phyloP scores from a whole-genome alignment of 2,113 vertebrate species.

The Hystrix brachyura region DNA sequence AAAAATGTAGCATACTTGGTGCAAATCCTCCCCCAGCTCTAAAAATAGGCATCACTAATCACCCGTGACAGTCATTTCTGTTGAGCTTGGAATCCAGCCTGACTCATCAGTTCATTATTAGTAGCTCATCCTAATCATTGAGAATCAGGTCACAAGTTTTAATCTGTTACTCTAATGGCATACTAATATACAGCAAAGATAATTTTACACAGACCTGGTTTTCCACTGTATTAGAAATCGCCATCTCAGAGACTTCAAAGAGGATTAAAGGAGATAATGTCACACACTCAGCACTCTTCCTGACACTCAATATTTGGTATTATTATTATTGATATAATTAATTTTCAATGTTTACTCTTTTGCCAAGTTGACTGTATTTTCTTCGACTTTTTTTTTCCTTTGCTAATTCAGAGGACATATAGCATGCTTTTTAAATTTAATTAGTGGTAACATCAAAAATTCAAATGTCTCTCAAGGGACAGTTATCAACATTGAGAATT shows the following conservation, averaged over 20 bases:
- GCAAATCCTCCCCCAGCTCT: background rate
- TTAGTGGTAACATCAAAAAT: constrained; percentile 15
- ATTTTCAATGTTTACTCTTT: constrained; percentile 14
- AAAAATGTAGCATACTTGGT: background rate
- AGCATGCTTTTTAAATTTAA: constrained; percentile 9
- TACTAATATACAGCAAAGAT: background rate
- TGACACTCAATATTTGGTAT: background rate
- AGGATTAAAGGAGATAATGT: constrained; percentile 22
- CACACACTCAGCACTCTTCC: background rate
- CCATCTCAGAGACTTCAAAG: background rate
- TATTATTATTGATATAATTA: constrained; percentile 6
- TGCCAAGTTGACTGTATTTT: background rate
- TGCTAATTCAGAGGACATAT: background rate
- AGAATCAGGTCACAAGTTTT: background rate
- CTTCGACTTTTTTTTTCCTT: background rate
- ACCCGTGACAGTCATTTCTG: background rate
- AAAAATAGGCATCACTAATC: background rate
- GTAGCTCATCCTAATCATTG: background rate
- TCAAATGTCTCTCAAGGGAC: constrained; percentile 3
- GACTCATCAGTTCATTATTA: background rate
- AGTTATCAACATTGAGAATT: background rate
- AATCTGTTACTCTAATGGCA: background rate
- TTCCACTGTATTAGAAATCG: background rate
- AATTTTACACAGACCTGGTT: background rate
- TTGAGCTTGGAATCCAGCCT: background rate